Base-by-base conservation (phyloP, 2,113 vertebrate genomes). In the Pelobates fuscus region DNA sequence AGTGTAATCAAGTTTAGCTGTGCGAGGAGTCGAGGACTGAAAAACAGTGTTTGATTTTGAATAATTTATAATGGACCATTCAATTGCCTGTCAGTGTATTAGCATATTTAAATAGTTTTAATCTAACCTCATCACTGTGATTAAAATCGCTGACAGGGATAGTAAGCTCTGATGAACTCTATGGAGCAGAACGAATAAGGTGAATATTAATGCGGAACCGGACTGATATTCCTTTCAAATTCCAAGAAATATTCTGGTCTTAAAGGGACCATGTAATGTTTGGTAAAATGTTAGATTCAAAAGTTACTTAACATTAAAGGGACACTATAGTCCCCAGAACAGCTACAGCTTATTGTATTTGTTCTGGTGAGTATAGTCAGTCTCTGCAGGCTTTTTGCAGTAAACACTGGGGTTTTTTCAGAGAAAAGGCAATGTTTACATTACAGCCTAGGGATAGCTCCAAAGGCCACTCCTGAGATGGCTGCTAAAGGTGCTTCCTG, bases 81-180 rank as follows among this genome's bases (percentile, higher is more conserved):
- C 77, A 78, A 77, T 68, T 77, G 62, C 68, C 80, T 77, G 61
- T 71, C 79, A 77, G 25, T 57, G 24, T 59, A 80, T 82, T 85
- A 80, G 49, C 80, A 83, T 86, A 79, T 84, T 80, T 86, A 86
- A 89, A 78, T 79, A 80, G 74, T 77, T 81, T 81, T 78, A 79
- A 78, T 88, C 76, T 77, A 61, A 65, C 76, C 83, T 85, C 82
- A 82, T 77, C 78, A 26, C 67, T 78, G 37, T 81, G 78, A 84
- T 85, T 82, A 73, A 86, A 87, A 85, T 78, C 55, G 63, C 77
- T 83, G 81, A 82, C 76, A 80, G 82, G 59, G 67, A 46, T 65
- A 23, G 71, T 63, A 78, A 79, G 74, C 54, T 78, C 64, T n/a
- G 64, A 74, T 79, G 73, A 71, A 44, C 10, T 67, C 65, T 67